Percentiles rank a stretch among this genome's conserved stretches.
phyloP scores from a whole-genome alignment of 2,888 invertebrate genomes.

The Noctua pronuba region DNA sequence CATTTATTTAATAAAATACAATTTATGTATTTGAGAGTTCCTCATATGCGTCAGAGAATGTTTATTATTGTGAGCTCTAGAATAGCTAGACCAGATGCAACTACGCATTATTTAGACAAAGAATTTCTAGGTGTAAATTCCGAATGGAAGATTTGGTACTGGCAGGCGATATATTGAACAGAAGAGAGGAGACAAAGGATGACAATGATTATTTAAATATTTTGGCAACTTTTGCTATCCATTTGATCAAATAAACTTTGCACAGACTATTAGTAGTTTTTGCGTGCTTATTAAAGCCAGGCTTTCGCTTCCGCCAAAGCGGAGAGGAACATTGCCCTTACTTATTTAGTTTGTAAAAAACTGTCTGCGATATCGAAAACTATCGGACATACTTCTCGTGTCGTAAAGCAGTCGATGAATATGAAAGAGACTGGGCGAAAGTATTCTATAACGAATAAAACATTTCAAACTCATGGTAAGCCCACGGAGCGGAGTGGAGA shows the following conservation, averaged over 20 bases:
- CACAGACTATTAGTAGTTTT: not conserved
- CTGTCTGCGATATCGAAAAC: too few species aligned
- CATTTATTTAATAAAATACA: slow-evolving; percentile 4
- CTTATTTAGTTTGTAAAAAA: too few species aligned
- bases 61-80: slow-evolving; percentile 19
- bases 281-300: too few species aligned
- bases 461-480: too few species aligned
- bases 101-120: slow-evolving; percentile 7
- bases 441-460: too few species aligned
- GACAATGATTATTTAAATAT: slow-evolving; percentile 5
- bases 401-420: too few species aligned
- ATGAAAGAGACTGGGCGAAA: too few species aligned
- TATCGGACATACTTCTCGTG: too few species aligned
- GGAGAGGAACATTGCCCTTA: too few species aligned
- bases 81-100: slow-evolving; percentile 17
- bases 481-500: too few species aligned
- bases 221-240: not conserved
- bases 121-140: not conserved
- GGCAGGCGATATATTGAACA: not conserved
- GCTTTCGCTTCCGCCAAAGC: too few species aligned
- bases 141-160: slow-evolving; percentile 21
- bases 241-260: slow-evolving; percentile 5
- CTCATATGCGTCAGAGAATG: slow-evolving; percentile 8
- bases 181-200: slow-evolving; percentile 1
- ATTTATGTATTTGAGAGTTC: not conserved